phyloP scores from a whole-genome alignment of 2,113 vertebrate genomes.

The Rhodinocichla rosea region DNA sequence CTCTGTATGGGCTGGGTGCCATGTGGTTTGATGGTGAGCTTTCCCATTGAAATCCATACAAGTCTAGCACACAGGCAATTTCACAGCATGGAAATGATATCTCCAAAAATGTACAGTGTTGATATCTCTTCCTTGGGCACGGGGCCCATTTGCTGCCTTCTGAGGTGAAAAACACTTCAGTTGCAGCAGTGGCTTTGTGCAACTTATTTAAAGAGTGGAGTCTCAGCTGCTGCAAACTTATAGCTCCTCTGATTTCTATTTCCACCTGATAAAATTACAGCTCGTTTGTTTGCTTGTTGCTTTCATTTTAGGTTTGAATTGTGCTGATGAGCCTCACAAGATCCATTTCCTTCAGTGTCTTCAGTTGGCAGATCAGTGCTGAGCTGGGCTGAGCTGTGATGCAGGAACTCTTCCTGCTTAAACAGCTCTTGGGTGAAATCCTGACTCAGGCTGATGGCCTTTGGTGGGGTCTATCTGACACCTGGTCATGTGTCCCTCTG shows the following conservation, averaged over 20 bases:
- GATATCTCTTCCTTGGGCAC: neutral
- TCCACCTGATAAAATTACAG: slow-evolving; percentile 42
- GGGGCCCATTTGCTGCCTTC: neutral
- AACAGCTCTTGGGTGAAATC: neutral
- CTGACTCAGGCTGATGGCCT: neutral
- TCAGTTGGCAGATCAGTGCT: neutral
- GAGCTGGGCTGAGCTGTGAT: neutral
- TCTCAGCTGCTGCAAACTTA: slow-evolving; percentile 9
- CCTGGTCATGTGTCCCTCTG: neutral
- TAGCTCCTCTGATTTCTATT: slow-evolving; percentile 34
- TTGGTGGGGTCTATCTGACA: neutral
- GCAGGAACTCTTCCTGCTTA: neutral
- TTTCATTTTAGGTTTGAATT: slow-evolving; percentile 43
- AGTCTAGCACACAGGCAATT: slow-evolving; percentile 37
- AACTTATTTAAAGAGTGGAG: neutral
- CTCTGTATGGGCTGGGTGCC: neutral
- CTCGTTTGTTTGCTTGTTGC: slow-evolving; percentile 45
- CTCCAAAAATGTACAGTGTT: slow-evolving; percentile 11
- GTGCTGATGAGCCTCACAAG: slow-evolving; percentile 45
- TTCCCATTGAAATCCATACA: slow-evolving; percentile 21
- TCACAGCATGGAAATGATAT: slow-evolving; percentile 14
- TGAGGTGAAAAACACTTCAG: slow-evolving; percentile 6
- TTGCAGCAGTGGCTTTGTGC: neutral
- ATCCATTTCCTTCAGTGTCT: neutral
- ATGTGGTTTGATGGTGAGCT: neutral